Base-by-base conservation (phyloP, 1,140 invertebrate species). In the Danaus melanippus region DNA sequence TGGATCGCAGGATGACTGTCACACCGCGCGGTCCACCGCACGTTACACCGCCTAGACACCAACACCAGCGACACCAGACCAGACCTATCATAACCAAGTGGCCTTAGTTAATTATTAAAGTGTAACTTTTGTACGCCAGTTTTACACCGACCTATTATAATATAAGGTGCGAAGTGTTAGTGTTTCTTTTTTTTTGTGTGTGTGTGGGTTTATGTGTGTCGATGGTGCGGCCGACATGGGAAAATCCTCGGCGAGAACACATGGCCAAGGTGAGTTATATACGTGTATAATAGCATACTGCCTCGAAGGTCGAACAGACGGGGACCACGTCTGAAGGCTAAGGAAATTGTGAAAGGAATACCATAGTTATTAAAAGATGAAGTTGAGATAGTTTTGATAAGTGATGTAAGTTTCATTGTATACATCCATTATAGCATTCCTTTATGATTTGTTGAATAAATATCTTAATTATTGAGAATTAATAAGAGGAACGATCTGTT, bases 221-320 rank as follows among this genome's bases (percentile, higher is more conserved):
- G 78, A 86, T 86, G 83, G 80, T 86, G 78, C 78, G 83, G 77
- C 77, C 85, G 85, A 86, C 84, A 88, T 88, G 85, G 86, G 86
- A 87, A 87, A 88, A 71, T 87, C 85, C 79, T 88, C 85, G 76
- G 84, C 84, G 69, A 87, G 81, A 86, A 87, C 86, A 87, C 84
- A 88, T 80, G 85, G 85, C 64, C 85, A 87, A 86, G 86, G 86
- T 88, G 67, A 86, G 86, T 82, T 50, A 40, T 49, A 60, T 62
- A 57, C 62, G 56, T 59, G 50, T 32, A 32, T 32, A 32, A 32
- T 32, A 32, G 6, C 21, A 32, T 32, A 32, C 21, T 32, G 6
- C 21, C 21, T 32, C 7, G 21, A 32, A 32, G 21, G 21, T 32
- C 21, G 2, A 32, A 32, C 21, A 7, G 21, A 32, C 21, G 21